Evolutionary conservation across 2,888 invertebrate species (phyloP).

Genomic region (Lasioglossum villosulum): DNA sequence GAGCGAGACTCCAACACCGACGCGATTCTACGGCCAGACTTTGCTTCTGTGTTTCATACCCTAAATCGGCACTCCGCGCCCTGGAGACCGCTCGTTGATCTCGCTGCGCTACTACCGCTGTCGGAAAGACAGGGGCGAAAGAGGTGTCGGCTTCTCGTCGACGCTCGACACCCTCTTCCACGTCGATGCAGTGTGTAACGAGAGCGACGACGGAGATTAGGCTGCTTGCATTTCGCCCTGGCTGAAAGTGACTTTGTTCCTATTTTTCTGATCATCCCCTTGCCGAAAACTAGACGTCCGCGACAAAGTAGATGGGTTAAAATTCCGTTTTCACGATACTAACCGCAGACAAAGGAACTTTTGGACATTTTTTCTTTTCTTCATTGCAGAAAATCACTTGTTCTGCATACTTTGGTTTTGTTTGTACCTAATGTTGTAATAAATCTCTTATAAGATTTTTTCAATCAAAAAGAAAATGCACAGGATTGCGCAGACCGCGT

Average conservation of each 20-base stretch:
- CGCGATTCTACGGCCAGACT: constrained; percentile 26
- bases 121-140: constrained; percentile 25
- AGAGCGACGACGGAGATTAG: constrained; percentile 16
- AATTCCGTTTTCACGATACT: neutral
- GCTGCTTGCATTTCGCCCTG: neutral
- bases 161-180: constrained; percentile 48
- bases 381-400: no score
- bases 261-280: neutral
- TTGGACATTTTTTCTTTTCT: no score
- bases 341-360: neutral
- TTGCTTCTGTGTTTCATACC: constrained; percentile 79
- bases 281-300: neutral
- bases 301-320: neutral
- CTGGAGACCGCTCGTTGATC: constrained; percentile 14
- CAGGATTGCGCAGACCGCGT: neutral
- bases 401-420: no score
- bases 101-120: constrained; percentile 17
- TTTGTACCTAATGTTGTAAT: no score
- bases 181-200: constrained; percentile 29
- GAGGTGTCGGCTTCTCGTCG: constrained; percentile 42
- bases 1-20: neutral
- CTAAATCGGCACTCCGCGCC: constrained; percentile 70
- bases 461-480: neutral
- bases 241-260: neutral
- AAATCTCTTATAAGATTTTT: no score